phyloP scores from a whole-genome alignment of 2,797 vertebrate species.

The Cyprinella venusta region DNA sequence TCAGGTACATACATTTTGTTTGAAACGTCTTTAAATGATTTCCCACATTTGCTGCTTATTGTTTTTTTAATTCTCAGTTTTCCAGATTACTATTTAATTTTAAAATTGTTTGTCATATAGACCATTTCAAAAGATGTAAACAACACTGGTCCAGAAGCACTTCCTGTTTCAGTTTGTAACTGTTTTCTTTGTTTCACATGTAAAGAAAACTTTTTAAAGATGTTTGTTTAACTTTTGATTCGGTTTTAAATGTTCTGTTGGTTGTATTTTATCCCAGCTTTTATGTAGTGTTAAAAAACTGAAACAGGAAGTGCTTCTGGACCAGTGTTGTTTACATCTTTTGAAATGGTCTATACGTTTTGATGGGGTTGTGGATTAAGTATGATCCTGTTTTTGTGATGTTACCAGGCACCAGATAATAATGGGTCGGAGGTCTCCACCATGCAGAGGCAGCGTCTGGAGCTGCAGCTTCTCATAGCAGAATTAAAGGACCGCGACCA shows the following conservation, averaged over 20 bases:
- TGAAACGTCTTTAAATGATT: not conserved
- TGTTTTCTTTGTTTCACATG: too few species aligned
- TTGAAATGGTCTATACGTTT: too few species aligned
- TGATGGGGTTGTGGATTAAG: not conserved
- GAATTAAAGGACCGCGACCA: slow-evolving; percentile 86
- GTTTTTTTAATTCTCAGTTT: not conserved
- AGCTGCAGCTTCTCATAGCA: slow-evolving; percentile 84
- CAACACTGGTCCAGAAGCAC: too few species aligned
- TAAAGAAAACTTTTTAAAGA: too few species aligned
- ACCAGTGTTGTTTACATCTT: too few species aligned
- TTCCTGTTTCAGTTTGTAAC: too few species aligned
- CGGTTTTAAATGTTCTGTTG: too few species aligned
- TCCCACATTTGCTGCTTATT: not conserved
- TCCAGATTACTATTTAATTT: slow-evolving; percentile 16
- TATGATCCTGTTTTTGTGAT: not conserved
- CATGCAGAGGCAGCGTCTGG: slow-evolving; percentile 82
- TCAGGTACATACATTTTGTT: not conserved
- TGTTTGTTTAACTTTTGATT: too few species aligned
- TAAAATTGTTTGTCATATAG: not conserved
- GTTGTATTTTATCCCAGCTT: too few species aligned
- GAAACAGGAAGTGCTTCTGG: too few species aligned
- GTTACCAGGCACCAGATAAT: slow-evolving; percentile 65
- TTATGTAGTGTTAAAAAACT: too few species aligned
- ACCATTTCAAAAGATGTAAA: too few species aligned
- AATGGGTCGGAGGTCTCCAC: slow-evolving; percentile 71